Evolutionary conservation across 2,797 vertebrate genomes (phyloP).

Genomic region (Acrossocheilus fasciatus): DNA sequence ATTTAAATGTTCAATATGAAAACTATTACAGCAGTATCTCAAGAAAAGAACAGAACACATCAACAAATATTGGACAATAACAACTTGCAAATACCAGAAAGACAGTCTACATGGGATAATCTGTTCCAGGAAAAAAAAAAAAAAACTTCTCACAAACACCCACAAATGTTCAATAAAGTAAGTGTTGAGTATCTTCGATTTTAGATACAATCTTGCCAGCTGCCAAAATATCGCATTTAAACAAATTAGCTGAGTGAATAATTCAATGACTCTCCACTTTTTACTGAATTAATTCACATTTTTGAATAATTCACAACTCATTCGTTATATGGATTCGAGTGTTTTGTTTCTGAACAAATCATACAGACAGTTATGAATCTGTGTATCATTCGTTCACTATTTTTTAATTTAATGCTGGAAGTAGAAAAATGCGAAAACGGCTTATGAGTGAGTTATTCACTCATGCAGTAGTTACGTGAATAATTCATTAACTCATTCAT

Average conservation of each 20-base stretch:
- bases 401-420: no score
- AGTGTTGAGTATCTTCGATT: neutral
- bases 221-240: neutral
- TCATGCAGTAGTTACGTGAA: neutral
- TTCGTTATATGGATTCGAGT: neutral
- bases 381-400: neutral
- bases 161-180: neutral
- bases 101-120: neutral
- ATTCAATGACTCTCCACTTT: neutral
- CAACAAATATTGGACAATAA: neutral
- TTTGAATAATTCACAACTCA: neutral
- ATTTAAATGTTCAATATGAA: neutral
- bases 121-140: neutral
- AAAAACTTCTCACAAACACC: neutral
- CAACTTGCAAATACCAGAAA: neutral
- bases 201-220: neutral
- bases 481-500: neutral
- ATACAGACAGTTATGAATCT: neutral
- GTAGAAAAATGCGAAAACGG: no score
- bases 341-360: constrained; percentile 1
- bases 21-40: neutral
- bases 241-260: neutral
- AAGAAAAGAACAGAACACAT: neutral
- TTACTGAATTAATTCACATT: neutral
- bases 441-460: no score